Conservation (phyloP, 2,888 invertebrate species). For the Nomada goodeniana region DNA sequence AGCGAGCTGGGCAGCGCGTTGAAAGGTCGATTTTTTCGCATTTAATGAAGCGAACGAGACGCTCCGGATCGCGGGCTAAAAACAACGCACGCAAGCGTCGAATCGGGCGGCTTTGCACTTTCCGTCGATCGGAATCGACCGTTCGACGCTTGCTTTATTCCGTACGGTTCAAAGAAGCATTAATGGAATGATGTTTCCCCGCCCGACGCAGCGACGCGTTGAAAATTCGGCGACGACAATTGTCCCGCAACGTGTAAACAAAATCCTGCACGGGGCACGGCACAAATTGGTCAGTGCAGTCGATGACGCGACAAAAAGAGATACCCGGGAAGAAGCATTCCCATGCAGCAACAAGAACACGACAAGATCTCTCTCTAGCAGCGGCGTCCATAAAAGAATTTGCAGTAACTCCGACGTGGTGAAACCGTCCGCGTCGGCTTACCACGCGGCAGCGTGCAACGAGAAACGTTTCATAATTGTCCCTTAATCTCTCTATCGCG, state of each 20-base stretch:
- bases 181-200: too few relatives aligned
- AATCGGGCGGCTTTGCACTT: slow-evolving; percentile 8
- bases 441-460: not conserved
- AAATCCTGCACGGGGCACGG: not conserved
- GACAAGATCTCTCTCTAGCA: not conserved
- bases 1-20: slow-evolving; percentile 55
- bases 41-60: slow-evolving; percentile 70
- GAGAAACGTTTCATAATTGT: slow-evolving; percentile 39
- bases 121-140: not conserved
- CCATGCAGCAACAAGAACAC: too few relatives aligned
- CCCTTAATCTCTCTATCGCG: slow-evolving; percentile 24
- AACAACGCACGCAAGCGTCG: slow-evolving; percentile 8
- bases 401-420: slow-evolving; percentile 12
- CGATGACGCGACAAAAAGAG: not conserved
- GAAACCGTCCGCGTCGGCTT: slow-evolving; percentile 2
- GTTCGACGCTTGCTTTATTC: not conserved
- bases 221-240: not conserved
- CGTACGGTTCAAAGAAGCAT: not conserved
- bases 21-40: slow-evolving; percentile 68
- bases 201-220: too few relatives aligned
- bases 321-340: not conserved
- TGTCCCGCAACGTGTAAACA: not conserved
- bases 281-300: not conserved
- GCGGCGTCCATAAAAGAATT: slow-evolving; percentile 11
- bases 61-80: slow-evolving; percentile 33